Evolutionary conservation across 2,113 vertebrate genomes (phyloP), one percentile per base, ranked within the genome.

Genomic region (Upupa epops): DNA sequence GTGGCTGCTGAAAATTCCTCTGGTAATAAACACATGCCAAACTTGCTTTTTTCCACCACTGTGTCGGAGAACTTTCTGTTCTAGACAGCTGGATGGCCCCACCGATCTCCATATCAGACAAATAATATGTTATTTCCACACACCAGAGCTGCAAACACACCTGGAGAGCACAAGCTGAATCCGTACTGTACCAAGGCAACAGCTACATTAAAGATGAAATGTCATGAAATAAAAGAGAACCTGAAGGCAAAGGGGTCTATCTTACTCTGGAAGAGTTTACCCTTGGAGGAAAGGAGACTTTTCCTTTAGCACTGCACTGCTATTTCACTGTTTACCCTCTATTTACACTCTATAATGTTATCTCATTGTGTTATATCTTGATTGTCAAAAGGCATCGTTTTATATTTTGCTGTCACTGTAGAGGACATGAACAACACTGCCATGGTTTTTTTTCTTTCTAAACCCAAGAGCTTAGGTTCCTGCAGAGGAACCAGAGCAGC

Each of bases 331-430:
- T 73, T 79, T 29, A 73, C 8, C 36, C 40, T 82, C 42, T 90
- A n/a, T 63, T 90, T 83, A 78, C 21, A 25, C 61, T 86, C 34
- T 5, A 5, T 40, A 55, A 29, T 26, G 36, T 17, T 88, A 18
- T 45, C 74, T 24, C 22, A 17, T 26, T 25, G 4, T 63, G 75
- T 36, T 42, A 48, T 37, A 73, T 82, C 63, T 87, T 59, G 12
- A 32, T 83, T 65, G 83, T 64, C 76, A 83, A 61, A 94, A 86
- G 8, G 63, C 14, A 15, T 17, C 25, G 83, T 81, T 95, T 78
- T 71, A 81, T 34, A 56, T 56, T 77, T 88, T 37, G 70, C 90
- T 90, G 77, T 80, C 69, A 64, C 31, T 13, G 19, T 7, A 63
- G 37, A 37, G 18, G 4, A 56, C 25, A 56, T 7, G 29, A 89